Evolutionary conservation across 1,140 invertebrate species (phyloP).

Genomic region (Linepithema humile): DNA sequence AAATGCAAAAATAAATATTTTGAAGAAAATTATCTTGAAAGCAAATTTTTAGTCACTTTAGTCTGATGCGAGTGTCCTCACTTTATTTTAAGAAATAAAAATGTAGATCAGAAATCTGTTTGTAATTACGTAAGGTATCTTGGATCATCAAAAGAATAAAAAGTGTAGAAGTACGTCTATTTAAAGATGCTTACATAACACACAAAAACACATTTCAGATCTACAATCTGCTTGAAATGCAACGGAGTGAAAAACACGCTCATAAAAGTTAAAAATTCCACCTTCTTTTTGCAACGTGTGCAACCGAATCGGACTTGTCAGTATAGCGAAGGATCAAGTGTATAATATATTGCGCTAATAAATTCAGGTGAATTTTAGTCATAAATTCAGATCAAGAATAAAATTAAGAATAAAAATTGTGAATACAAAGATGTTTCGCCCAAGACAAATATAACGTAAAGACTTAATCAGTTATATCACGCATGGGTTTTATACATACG

Average conservation of each 20-base stretch:
- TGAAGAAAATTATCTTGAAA: background rate
- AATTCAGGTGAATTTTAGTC: slow-evolving; percentile 13
- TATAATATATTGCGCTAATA: slow-evolving; percentile 11
- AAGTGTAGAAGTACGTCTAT: background rate
- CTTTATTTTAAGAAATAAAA: background rate
- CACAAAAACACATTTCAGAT: background rate
- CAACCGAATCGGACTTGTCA: background rate
- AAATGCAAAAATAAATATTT: background rate
- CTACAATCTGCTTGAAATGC: background rate
- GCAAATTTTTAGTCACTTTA: background rate
- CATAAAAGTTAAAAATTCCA: background rate
- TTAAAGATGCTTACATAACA: background rate
- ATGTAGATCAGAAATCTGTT: background rate
- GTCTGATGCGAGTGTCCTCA: background rate
- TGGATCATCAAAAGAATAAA: background rate
- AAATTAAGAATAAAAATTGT: background rate
- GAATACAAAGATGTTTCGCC: background rate
- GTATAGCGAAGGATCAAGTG: background rate
- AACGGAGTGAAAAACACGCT: background rate
- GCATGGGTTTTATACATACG: background rate
- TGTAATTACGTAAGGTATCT: background rate
- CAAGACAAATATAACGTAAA: background rate
- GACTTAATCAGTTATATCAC: background rate
- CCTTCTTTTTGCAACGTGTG: background rate
- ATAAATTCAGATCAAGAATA: background rate